Conservation (phyloP, 2,113 vertebrate species). For the Gnathonemus echidnorhynchus region DNA sequence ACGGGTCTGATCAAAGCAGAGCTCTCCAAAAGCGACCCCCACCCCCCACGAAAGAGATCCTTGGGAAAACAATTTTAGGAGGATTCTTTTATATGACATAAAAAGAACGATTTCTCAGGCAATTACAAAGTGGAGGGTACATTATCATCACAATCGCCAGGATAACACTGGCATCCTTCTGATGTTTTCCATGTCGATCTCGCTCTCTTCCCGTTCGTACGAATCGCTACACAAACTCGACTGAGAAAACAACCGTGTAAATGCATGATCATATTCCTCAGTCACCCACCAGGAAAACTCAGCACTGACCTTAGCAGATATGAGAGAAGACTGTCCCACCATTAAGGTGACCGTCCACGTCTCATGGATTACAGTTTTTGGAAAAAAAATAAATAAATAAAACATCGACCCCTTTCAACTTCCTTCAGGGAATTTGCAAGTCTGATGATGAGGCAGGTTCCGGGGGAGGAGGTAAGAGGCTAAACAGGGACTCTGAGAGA, state of each 20-base stretch:
- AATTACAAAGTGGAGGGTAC: not conserved
- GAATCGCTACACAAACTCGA: slow-evolving; percentile 58
- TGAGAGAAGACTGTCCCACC: slow-evolving; percentile 49
- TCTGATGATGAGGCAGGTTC: slow-evolving; percentile 52
- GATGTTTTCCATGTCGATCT: slow-evolving; percentile 19
- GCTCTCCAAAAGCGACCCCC: not conserved
- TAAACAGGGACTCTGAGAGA: not conserved
- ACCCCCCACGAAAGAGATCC: not conserved
- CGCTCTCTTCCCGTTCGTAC: slow-evolving; percentile 42
- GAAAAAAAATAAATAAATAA: not conserved
- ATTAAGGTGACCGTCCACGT: slow-evolving; percentile 28
- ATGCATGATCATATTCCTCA: slow-evolving; percentile 44
- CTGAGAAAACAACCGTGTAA: slow-evolving; percentile 19
- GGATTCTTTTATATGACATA: slow-evolving; percentile 12
- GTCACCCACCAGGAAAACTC: slow-evolving; percentile 51
- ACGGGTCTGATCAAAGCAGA: slow-evolving; percentile 3
- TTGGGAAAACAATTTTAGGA: slow-evolving; percentile 4
- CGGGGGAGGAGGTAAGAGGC: slow-evolving; percentile 27
- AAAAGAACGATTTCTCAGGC: slow-evolving; percentile 8
- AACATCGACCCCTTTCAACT: slow-evolving; percentile 55
- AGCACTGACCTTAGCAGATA: slow-evolving; percentile 44
- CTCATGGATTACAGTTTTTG: slow-evolving; percentile 49
- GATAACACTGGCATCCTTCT: not conserved
- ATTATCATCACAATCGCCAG: not conserved
- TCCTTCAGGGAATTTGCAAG: slow-evolving; percentile 57